Evolutionary conservation across 2,888 invertebrate species (phyloP).

Genomic region (Portevinia maculata): DNA sequence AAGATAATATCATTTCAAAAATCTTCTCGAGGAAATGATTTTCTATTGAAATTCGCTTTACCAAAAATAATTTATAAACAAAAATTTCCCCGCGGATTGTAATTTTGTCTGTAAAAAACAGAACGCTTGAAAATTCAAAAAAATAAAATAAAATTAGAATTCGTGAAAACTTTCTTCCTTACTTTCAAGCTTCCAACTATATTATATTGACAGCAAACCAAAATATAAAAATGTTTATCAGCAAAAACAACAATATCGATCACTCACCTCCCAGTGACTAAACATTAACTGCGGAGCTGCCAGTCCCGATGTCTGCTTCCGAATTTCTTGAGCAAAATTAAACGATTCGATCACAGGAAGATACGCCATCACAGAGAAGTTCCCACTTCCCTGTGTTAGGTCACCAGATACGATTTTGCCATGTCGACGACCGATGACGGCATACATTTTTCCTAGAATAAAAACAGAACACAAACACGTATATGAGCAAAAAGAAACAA

Average conservation of each 20-base stretch:
- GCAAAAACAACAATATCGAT: background rate
- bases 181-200: no score
- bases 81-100: no score
- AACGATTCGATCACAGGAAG: slow-evolving; percentile 99
- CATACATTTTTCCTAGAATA: slow-evolving; percentile 92
- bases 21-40: no score
- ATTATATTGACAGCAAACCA: background rate
- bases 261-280: slow-evolving; percentile 97
- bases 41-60: no score
- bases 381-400: slow-evolving; percentile 94
- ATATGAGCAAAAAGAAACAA: slow-evolving; percentile 20
- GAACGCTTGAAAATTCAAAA: no score
- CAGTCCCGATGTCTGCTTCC: slow-evolving; percentile 97
- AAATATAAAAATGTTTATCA: no score
- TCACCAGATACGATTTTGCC: slow-evolving; percentile 95
- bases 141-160: no score
- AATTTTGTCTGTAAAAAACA: no score
- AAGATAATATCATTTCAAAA: no score
- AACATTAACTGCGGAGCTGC: slow-evolving; percentile 97
- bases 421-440: slow-evolving; percentile 92
- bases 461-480: slow-evolving; percentile 59
- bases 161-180: no score
- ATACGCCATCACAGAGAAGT: slow-evolving; percentile 93
- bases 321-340: slow-evolving; percentile 95
- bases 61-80: no score